A percentile compares a stretch with the other conserved stretches of the same genome.
phyloP scores from a whole-genome alignment of 2,113 vertebrate genomes.

The Notarius quadriscutis region DNA sequence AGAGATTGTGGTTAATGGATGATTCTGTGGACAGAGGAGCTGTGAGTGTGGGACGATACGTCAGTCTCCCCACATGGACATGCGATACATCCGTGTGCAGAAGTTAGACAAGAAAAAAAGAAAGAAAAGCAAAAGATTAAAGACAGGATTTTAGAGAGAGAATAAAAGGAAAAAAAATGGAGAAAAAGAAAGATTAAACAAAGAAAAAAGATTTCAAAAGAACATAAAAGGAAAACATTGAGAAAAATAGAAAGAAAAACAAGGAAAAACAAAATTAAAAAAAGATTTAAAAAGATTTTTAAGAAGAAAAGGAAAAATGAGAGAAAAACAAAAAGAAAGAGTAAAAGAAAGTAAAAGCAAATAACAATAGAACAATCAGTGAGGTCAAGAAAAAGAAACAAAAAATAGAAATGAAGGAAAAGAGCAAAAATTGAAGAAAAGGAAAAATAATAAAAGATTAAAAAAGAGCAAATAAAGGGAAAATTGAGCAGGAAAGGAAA shows the following conservation, averaged over 20 bases:
- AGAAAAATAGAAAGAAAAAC: too few species aligned
- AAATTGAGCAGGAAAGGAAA: background rate
- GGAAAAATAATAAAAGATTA: too few species aligned
- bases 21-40: constrained; percentile 50
- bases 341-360: background rate
- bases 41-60: constrained; percentile 30
- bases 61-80: constrained; percentile 2
- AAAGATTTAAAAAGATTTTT: too few species aligned
- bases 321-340: too few species aligned
- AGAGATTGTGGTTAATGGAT: constrained; percentile 42
- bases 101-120: background rate
- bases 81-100: background rate
- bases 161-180: background rate
- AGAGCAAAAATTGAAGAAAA: background rate
- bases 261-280: too few species aligned
- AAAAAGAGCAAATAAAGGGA: background rate
- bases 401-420: background rate
- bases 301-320: too few species aligned
- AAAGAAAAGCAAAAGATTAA: too few species aligned
- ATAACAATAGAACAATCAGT: accelerated
- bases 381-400: background rate
- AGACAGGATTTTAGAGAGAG: background rate
- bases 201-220: too few species aligned
- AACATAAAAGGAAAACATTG: background rate
- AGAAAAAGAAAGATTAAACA: background rate